A percentile compares a stretch with the other conserved stretches of the same genome.
phyloP scores from a whole-genome alignment of 2,888 invertebrate species.

The Smittia sp. region DNA sequence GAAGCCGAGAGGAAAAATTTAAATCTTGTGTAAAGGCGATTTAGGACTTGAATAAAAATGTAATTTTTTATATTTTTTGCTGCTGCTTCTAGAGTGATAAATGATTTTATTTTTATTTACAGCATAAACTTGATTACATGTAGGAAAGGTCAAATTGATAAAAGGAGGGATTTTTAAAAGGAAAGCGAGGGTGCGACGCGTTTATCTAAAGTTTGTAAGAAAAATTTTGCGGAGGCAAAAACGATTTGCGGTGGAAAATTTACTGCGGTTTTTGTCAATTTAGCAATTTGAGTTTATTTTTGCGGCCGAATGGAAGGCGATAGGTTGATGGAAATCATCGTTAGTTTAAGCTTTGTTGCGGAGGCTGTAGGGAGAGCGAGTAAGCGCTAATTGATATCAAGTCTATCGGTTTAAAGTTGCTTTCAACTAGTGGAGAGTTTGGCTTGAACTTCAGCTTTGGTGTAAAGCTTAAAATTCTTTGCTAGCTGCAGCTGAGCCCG shows the following conservation, averaged over 20 bases:
- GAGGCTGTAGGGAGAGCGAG: no score
- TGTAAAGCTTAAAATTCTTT: no score
- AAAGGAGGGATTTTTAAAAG: constrained; percentile 12
- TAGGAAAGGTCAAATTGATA: constrained; percentile 40
- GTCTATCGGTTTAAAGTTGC: no score
- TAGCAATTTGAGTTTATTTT: no score
- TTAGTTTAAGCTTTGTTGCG: no score
- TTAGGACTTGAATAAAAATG: constrained; percentile 41
- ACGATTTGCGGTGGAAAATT: neutral
- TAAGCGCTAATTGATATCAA: no score
- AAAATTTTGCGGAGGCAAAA: constrained; percentile 25
- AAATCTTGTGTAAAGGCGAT: constrained; percentile 41
- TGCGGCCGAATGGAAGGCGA: no score
- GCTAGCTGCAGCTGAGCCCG: no score
- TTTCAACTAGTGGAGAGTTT: no score
- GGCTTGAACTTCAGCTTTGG: no score
- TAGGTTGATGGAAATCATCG: no score
- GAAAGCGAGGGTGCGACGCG: constrained; percentile 3
- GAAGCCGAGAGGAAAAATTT: constrained; percentile 35
- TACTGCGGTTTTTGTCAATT: constrained; percentile 29
- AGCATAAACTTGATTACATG: constrained; percentile 42
- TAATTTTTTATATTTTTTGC: constrained; percentile 39
- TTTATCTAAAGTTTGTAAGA: constrained; percentile 30
- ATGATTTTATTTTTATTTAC: constrained; percentile 42
- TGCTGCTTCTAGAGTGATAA: constrained; percentile 34